Percentiles rank a stretch among this genome's conserved stretches.
Evolutionary conservation across 2,113 vertebrate genomes (phyloP).

Genomic region (Bungarus multicinctus): DNA sequence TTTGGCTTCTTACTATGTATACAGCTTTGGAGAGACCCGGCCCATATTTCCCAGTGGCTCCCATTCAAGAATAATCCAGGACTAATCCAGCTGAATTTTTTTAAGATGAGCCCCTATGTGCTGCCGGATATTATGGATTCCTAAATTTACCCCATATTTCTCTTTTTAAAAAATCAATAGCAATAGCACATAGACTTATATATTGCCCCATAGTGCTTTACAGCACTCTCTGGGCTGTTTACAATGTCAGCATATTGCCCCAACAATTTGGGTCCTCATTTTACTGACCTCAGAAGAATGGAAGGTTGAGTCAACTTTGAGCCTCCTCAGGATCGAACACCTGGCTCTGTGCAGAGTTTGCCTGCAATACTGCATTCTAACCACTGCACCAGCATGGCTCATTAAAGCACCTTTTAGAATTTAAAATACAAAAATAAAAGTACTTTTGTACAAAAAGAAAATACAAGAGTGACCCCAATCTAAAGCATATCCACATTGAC

Average conservation of each 20-base stretch:
- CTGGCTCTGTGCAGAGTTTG: not conserved
- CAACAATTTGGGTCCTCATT: not conserved
- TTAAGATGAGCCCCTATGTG: not conserved
- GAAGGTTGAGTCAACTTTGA: not conserved
- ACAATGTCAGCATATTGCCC: not conserved
- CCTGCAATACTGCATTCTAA: not conserved
- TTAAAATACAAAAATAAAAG: not conserved
- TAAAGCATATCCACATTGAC: not conserved
- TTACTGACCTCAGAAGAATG: not conserved
- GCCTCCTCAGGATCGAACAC: not conserved
- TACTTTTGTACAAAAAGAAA: not conserved
- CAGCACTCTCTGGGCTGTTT: not conserved
- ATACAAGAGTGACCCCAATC: not conserved
- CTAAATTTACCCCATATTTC: not conserved
- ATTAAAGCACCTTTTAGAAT: not conserved
- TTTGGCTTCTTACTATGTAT: not conserved
- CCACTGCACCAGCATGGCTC: not conserved
- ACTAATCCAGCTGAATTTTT: not conserved
- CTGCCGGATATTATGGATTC: not conserved
- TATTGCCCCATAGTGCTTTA: not conserved
- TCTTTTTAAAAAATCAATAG: not conserved
- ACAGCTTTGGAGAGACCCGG: not conserved
- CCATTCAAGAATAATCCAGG: not conserved
- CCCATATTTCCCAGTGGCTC: not conserved
- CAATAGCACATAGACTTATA: not conserved